Evolutionary conservation across 2,113 vertebrate species (phyloP).

Genomic region (Hypocryptadius cinnamomeus): DNA sequence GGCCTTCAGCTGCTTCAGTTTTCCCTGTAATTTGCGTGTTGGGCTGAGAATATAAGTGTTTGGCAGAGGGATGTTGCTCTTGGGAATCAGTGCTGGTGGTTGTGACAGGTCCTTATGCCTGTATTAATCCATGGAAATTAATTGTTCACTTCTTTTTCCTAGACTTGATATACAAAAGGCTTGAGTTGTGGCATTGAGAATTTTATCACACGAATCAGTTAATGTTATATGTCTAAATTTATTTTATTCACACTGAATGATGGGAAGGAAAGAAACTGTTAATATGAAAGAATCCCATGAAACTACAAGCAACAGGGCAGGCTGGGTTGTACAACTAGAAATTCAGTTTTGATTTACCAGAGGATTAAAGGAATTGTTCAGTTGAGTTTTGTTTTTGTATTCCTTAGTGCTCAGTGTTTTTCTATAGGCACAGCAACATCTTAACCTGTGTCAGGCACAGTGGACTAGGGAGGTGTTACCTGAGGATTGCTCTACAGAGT

Average conservation of each 20-base stretch:
- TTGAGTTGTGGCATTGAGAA: background rate
- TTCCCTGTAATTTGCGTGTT: background rate
- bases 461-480: background rate
- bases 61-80: background rate
- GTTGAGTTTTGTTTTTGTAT: background rate
- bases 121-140: background rate
- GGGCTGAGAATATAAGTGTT: background rate
- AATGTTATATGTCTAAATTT: background rate
- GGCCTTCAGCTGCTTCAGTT: background rate
- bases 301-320: background rate
- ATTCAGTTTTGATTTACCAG: background rate
- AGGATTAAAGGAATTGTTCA: background rate
- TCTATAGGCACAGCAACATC: background rate
- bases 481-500: background rate
- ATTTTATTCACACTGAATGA: background rate
- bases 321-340: background rate
- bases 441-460: background rate
- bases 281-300: background rate
- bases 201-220: background rate
- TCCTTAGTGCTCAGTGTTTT: background rate
- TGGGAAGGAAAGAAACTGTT: background rate
- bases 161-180: background rate
- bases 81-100: background rate
- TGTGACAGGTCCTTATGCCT: background rate
- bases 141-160: background rate